Base-by-base conservation (phyloP, 2,797 vertebrate species). In the Psittacula derbiana region DNA sequence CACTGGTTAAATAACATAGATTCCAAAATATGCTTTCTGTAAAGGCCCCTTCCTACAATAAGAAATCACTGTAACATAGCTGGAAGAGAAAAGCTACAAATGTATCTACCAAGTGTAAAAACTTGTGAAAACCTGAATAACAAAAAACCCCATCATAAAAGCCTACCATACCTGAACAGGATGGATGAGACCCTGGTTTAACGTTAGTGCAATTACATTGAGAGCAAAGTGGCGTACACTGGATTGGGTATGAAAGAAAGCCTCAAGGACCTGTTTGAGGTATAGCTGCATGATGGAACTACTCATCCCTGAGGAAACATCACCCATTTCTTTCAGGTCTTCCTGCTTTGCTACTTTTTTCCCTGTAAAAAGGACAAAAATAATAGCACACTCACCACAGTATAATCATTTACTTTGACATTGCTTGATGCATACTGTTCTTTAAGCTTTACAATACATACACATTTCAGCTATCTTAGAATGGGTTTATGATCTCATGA, bases 281-380 rank as follows among this genome's bases (percentile, higher is more conserved):
- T 99, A 99, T 44, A 99, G 99, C 98, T 99, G 99, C 99, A 99
- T 99, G 95, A 99, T 99, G 95, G 99, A 99, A 98, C 99, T 99
- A 97, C 99, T 99, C 99, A 99, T 99, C 96, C 99, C 99, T 52
- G 99, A 99, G 73, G 99, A 99, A 97, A 99, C 99, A 94, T 99
- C 99, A 16, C 99, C 99, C 99, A 99, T 99, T 98, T 99, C 99
- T 98, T 99, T 99, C 72, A 99, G 97, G 97, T 99, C 99, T 97
- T 99, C 99, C 96, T 99, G 98, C 65, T 99, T 99, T 41, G 99
- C 98, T 96, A 99, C 96, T 55, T 99, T 99, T 96, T 99, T 99
- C 99, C 99, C 99, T 99, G 97, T 50, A 95, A 82, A 96, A 95
- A 94, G 27, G 93, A 95, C 28, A 64, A 94, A 94, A 97, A 18